These are phyloP conservation scores for Sciurus niger DNA, from an alignment of 2,113 vertebrate species.

Conservation along the genomic window DNA sequence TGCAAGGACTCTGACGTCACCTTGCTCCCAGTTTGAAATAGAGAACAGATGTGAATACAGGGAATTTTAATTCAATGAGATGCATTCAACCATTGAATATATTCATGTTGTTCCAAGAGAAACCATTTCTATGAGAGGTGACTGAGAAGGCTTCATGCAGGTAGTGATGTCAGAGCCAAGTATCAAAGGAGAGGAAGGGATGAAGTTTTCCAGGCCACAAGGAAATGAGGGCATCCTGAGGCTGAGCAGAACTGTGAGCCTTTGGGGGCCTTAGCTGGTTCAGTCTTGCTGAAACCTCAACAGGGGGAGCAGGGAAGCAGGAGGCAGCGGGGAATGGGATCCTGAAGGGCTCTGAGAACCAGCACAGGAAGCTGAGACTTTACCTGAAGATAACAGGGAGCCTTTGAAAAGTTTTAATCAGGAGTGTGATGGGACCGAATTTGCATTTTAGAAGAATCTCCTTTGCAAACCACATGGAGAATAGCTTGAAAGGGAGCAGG, in stretches of 20 bases:
- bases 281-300: not conserved
- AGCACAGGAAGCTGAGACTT: not conserved
- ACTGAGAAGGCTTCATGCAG: not conserved
- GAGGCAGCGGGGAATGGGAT: not conserved
- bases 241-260: not conserved
- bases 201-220: not conserved
- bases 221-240: not conserved
- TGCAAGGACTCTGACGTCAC: not conserved
- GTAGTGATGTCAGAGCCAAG: not conserved
- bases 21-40: not conserved
- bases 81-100: not conserved
- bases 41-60: not conserved
- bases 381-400: not conserved
- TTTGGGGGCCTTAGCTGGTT: not conserved
- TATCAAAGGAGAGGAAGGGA: not conserved
- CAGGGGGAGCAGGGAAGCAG: not conserved
- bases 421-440: not conserved
- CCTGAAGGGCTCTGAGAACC: not conserved
- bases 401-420: slow-evolving; percentile 59
- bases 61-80: not conserved
- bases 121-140: not conserved
- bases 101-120: not conserved
- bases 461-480: not conserved
- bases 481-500: slow-evolving; percentile 42
- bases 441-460: slow-evolving; percentile 75